Base-by-base conservation (phyloP, 2,888 invertebrate genomes). In the Frankliniella intonsa region DNA sequence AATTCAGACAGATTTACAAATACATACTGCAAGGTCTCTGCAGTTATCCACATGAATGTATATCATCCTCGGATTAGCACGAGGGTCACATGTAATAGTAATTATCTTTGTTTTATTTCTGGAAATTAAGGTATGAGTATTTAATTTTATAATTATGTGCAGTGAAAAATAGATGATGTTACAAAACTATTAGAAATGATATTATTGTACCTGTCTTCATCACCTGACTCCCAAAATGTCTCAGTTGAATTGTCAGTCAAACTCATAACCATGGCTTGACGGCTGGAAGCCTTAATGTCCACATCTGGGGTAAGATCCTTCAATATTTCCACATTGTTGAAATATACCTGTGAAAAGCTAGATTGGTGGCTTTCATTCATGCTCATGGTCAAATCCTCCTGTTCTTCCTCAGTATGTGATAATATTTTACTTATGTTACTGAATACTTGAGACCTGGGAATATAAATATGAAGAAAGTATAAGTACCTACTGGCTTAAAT, bases 151-250 rank as follows among this genome's bases (percentile, higher is more conserved):
- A 49, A 49, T 0, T 14, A 82, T 82, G 17, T 19, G 65, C 14
- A 17, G 14, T 50, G 27, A 51, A 55, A 55, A 19, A n/a, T 62
- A 81, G 81, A 82, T 7, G 12, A 17, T 81, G 27, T 83, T 79
- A 84, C 84, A 87, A 62, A 10, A 17, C 8, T 38, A 38, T 38
- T 38, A 5, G 38, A 1, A 62, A 1, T 62, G 5, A 62, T 19
- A 17, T 62, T 62, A n/a, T 0, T n/a, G 7, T 76, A 76, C 69
- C 69, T 76, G 88, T 99, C 98, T 86, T 98, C 98, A 86, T 98
- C 98, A 0, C 97, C 98, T 65, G 97, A 97, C 89, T 99, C 99
- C 99, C 99, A 99, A 89, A 99, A 99, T 0, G 99, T 99, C 88
- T 99, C 99, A 0, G 98, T 97, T 9, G 97, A 97, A 86, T 94